phyloP scores from a whole-genome alignment of 2,113 vertebrate species.

The Podocnemis expansa region DNA sequence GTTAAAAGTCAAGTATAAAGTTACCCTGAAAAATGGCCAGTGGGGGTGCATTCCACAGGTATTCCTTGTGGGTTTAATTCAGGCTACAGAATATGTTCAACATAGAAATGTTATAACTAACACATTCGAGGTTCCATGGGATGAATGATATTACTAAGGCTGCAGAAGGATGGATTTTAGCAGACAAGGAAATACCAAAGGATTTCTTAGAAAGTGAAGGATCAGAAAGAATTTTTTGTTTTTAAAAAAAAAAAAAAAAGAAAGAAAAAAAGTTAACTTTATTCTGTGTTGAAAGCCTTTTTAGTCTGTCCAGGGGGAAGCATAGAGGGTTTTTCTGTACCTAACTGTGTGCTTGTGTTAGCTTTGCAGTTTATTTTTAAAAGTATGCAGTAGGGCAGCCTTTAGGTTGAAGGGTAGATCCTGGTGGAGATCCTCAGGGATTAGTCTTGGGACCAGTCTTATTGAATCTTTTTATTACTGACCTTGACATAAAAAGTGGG shows the following conservation, averaged over 20 bases:
- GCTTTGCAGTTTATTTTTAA: neutral
- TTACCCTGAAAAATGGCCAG: neutral
- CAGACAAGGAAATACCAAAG: neutral
- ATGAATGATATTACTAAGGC: conserved; percentile 45
- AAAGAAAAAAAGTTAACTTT: neutral
- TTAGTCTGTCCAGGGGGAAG: neutral
- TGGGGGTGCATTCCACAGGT: conserved; percentile 56
- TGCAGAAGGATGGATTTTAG: conserved; percentile 1
- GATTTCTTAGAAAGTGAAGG: neutral
- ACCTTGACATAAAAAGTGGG: too few relatives aligned
- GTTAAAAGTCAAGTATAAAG: conserved; percentile 48
- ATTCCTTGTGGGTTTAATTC: conserved; percentile 43
- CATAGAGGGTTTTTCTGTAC: conserved; percentile 5
- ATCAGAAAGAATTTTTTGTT: neutral
- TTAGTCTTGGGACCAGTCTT: too few relatives aligned
- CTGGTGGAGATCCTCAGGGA: too few relatives aligned
- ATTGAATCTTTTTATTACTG: too few relatives aligned
- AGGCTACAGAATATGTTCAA: conserved; percentile 47
- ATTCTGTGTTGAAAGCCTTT: neutral
- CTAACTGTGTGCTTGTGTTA: neutral
- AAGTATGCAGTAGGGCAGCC: neutral
- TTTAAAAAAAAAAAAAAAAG: neutral
- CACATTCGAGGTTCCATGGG: conserved; percentile 41
- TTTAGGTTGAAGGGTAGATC: neutral
- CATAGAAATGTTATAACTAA: conserved; percentile 45